phyloP scores from a whole-genome alignment of 2,113 vertebrate genomes.

The Balaenoptera acutorostrata region DNA sequence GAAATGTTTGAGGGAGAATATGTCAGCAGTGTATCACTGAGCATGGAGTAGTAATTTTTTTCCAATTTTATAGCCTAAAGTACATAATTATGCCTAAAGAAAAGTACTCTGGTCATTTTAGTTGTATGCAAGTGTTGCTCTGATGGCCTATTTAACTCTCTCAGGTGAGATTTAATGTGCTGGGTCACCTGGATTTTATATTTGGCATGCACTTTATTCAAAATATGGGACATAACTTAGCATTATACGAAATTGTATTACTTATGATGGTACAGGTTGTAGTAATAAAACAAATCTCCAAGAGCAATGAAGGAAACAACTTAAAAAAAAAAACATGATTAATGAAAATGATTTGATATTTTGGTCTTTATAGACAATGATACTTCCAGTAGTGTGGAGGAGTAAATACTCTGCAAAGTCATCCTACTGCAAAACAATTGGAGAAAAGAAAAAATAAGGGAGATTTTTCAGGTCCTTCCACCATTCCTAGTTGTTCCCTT shows the following conservation, averaged over 20 bases:
- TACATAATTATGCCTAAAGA: not conserved
- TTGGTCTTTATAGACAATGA: constrained; percentile 52
- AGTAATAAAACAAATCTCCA: constrained; percentile 28
- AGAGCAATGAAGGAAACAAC: not conserved
- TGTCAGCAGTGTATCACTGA: not conserved
- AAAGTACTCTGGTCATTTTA: not conserved
- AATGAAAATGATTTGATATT: constrained; percentile 60
- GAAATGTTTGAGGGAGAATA: not conserved
- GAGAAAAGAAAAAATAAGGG: not conserved
- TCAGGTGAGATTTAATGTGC: not conserved
- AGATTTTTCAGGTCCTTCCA: not conserved
- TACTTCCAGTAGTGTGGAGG: not conserved
- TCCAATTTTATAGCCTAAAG: not conserved
- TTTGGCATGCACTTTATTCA: not conserved
- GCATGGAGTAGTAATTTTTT: not conserved
- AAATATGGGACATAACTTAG: not conserved
- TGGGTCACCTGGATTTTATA: not conserved
- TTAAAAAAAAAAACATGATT: not conserved
- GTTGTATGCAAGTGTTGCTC: not conserved
- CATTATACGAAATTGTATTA: not conserved
- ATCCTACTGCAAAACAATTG: not conserved
- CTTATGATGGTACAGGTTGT: not conserved
- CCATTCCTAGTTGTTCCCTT: not conserved
- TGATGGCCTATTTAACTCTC: not conserved
- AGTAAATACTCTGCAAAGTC: not conserved